Base-by-base conservation (phyloP, 1,140 invertebrate genomes). In the Nymphalis io region DNA sequence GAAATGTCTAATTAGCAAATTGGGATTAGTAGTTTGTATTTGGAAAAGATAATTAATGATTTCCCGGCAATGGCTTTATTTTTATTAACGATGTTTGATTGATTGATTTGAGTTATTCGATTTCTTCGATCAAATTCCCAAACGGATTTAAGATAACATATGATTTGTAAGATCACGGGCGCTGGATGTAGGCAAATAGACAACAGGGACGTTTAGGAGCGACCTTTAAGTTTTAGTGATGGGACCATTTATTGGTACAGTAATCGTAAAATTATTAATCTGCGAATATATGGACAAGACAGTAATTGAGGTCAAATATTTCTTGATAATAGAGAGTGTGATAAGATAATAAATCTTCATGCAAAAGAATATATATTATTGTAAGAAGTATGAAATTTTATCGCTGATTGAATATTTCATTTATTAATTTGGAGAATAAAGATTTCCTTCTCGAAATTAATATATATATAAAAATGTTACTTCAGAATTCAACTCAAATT, bases 151-250 rank as follows among this genome's bases (percentile, higher is more conserved):
- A 62, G 44, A 51, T 15, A 23, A 62, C 46, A 64, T 13, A 63
- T 51, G 13, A 55, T 55, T 40, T 55, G 62, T 33, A 57, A 64
- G 62, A 64, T 64, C 62, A 64, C 62, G 62, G 62, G 62, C 62
- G 33, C 62, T 42, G 15, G 33, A 63, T 64, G 62, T 64, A 64
- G 62, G 62, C 62, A 64, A 64, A 64, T 64, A 64, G 62, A 20
- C 48, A 33, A 62, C 23, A 33, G 33, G 13, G 38, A 64, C 61
- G 61, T 53, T 40, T 57, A 64, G 1, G 15, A 15, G 33, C 38
- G 62, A 64, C 62, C 62, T 64, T 53, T 64, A 64, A 38, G 21
- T 3, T 21, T 57, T 64, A 64, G 62, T 57, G 62, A 64, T 64
- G 62, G 1, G 62, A 38, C 18, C 8, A 53, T 4, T n/a, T 21